Percentiles rank a stretch among this genome's conserved stretches.
These are phyloP conservation scores for Mohoua ochrocephala DNA, from an alignment of 2,113 vertebrate genomes.

Conservation along the genomic window DNA sequence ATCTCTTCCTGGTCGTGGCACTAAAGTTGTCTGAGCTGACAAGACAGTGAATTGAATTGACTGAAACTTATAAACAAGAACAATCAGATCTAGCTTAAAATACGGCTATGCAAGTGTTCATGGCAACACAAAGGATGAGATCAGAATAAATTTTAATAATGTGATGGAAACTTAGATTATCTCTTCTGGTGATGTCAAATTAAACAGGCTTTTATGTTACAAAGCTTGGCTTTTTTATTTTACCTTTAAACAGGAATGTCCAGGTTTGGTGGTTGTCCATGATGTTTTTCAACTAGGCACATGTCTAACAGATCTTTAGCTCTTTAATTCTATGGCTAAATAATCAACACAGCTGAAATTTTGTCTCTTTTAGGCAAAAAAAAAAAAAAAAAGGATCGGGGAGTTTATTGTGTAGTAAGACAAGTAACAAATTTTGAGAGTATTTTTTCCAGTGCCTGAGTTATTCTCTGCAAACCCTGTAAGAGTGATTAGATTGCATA, in stretches of 20 bases:
- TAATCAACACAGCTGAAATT: not conserved
- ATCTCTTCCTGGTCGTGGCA: not conserved
- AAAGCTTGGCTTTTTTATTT: not conserved
- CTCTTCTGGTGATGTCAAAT: not conserved
- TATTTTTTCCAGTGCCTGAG: not conserved
- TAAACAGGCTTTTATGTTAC: not conserved
- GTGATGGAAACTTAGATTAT: not conserved
- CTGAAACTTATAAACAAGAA: not conserved
- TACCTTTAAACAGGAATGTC: not conserved
- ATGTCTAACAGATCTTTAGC: not conserved
- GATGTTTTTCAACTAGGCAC: not conserved
- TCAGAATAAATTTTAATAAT: not conserved
- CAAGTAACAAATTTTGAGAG: not conserved
- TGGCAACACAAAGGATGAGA: not conserved
- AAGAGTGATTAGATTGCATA: not conserved
- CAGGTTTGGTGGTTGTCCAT: not conserved
- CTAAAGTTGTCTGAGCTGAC: not conserved
- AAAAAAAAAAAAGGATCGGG: not conserved
- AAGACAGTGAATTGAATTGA: not conserved
- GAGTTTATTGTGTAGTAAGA: not conserved
- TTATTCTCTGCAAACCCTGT: not conserved
- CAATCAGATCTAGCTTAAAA: not conserved
- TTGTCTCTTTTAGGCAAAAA: not conserved
- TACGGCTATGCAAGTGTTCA: not conserved
- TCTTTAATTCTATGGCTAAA: not conserved